Evolutionary conservation across 2,113 vertebrate genomes (phyloP).

Genomic region (Sebastes fasciatus): DNA sequence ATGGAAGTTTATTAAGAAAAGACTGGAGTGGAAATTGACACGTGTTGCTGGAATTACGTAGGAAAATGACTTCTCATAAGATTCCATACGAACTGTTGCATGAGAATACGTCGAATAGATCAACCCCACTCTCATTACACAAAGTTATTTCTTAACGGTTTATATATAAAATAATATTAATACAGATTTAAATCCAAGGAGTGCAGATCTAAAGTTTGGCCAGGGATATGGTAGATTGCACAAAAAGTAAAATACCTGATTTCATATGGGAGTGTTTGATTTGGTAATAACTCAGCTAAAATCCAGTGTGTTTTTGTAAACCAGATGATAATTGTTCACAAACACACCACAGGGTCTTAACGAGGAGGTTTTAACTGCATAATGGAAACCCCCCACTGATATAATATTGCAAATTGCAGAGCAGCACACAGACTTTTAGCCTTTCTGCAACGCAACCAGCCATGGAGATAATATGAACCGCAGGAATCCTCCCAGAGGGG

Average conservation of each 20-base stretch:
- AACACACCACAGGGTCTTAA: background rate
- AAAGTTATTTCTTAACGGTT: background rate
- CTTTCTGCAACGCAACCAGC: background rate
- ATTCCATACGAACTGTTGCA: too few relatives aligned
- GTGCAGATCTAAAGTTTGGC: background rate
- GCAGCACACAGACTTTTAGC: background rate
- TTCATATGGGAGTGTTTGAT: too few relatives aligned
- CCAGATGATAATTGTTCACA: background rate
- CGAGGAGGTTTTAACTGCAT: background rate
- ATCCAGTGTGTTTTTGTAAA: background rate
- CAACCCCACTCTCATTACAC: background rate
- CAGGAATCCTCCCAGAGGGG: background rate
- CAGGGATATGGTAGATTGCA: background rate
- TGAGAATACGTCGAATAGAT: too few relatives aligned
- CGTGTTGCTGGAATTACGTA: too few relatives aligned
- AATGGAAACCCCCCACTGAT: background rate
- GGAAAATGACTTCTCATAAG: too few relatives aligned
- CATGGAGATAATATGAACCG: slow-evolving; percentile 7
- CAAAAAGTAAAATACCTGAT: background rate
- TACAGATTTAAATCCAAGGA: background rate
- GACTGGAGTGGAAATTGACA: too few relatives aligned
- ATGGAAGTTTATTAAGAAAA: too few relatives aligned
- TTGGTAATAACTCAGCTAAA: background rate
- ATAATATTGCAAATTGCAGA: background rate
- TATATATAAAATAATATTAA: background rate